These are phyloP conservation scores for Zonotrichia albicollis DNA, from an alignment of 2,797 vertebrate genomes.

Conservation along the genomic window DNA sequence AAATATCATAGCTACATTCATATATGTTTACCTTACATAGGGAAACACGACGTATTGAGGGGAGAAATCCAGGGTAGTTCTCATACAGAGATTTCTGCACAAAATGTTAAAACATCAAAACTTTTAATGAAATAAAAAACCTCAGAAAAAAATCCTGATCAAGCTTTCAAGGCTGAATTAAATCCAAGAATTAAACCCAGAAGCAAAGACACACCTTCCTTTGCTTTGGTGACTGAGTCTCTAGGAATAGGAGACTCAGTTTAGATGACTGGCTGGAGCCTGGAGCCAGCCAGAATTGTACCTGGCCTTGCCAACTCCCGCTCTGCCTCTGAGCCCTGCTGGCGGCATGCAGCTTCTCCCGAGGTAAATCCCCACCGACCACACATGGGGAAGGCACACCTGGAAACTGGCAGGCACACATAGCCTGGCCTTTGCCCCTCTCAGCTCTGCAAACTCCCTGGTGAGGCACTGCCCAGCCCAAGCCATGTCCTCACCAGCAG, in stretches of 20 bases:
- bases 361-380: background rate
- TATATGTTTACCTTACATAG: background rate
- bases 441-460: background rate
- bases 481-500: background rate
- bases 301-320: background rate
- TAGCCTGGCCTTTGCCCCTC: background rate
- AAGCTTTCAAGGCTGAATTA: background rate
- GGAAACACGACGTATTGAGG: background rate
- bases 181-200: background rate
- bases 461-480: rapidly evolving
- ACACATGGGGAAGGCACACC: background rate
- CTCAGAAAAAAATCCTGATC: background rate
- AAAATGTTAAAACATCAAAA: background rate
- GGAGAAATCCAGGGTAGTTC: background rate
- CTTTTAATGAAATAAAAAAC: background rate
- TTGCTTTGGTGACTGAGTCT: background rate
- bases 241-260: background rate
- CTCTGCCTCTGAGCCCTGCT: rapidly evolving
- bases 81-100: background rate
- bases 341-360: rapidly evolving
- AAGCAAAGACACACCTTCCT: background rate
- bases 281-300: background rate
- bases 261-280: background rate
- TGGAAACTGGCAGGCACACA: background rate
- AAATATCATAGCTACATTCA: background rate